Evolutionary conservation across 2,888 invertebrate species (phyloP), one percentile per base, ranked within the genome.

Genomic region (Dolomedes plantarius): DNA sequence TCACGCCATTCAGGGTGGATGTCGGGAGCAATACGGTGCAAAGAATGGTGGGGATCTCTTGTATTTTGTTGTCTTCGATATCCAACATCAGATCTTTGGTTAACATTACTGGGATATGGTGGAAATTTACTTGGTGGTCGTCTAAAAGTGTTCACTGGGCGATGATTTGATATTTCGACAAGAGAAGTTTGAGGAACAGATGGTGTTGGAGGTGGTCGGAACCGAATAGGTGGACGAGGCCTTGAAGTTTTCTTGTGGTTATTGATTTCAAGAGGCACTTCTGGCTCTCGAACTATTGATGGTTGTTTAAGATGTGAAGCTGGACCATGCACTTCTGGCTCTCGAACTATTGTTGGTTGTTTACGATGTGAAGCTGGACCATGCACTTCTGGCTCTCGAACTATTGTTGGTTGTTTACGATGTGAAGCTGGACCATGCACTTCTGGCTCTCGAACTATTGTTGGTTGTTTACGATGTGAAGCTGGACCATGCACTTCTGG

Each of bases 121-220:
- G 78, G 85, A 19, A 78, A 69, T 46, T 79, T 67, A 0, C 41
- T 39, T 3, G 78, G 67, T 32, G 73, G 83, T 29, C 85, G 62
- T 2, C 74, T 50, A 11, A 69, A 31, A 19, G 79, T 16, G 41
- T 69, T 74, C 6, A 74, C 74, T 9, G 85, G 85, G 0, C 78
- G 68, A 46, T 86, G 85, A 28, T 86, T 86, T 9, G 85, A 86
- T 11, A 86, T 79, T 74, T 86, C 85, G 9, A 86, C 72, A 50
- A 75, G 72, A 7, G 78, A 65, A 13, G 73, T 50, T 36, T 74
- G 56, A 32, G 82, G 41, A 9, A 71, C 9, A 9, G 78, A 27
- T 32, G 76, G 39, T 23, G 78, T 78, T 16, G 74, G 36, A 32
- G 50, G 41, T n/a, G 85, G 85, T 41, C 78, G 36, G 13, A 46